Base-by-base conservation (phyloP, 2,797 vertebrate genomes). In the Lagodon rhomboides region DNA sequence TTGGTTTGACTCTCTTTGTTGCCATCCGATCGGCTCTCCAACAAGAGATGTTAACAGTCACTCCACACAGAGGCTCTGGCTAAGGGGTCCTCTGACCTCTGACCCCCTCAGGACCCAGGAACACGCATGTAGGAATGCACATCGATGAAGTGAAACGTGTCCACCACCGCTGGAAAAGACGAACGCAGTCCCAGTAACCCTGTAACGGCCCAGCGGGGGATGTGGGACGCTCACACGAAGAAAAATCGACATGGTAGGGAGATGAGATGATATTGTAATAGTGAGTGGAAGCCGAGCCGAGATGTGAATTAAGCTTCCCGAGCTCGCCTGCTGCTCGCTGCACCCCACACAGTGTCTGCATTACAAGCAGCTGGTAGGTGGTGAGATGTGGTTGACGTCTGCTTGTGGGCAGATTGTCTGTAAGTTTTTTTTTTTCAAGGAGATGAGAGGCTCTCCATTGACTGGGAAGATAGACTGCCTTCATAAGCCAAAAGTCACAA, bases 261-360 rank as follows among this genome's bases (percentile, higher is more conserved):
- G 73, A 90, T 79, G 47, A 85, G 69, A 81, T 80, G n/a, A 41
- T 23, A 58, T 73, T 81, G 50, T 63, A 73, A 77, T 55, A 72
- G 81, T 50, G 77, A 80, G 76, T 79, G 56, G 62, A 91, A 87
- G 74, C 77, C 1, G 49, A 87, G 78, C 68, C 25, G 53, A 75
- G 66, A 80, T 86, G 71, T 91, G 86, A 86, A 90, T 88, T 77
- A 80, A 87, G 77, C 82, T 74, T 84, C 73, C 53, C 13, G 34
- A 87, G 79, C 68, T 75, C 49, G 68, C 80, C 66, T 79, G 68
- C 87, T 84, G 80, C 78, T 83, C 63, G 13, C 87, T 85, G 85
- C 90, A 85, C 92, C 87, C 90, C 89, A 90, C 93, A 91, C 87
- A 89, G 80, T 80, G 91, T 94, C 93, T 94, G 91, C 91, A 89